phyloP scores from a whole-genome alignment of 1,140 invertebrate species.

The Solenopsis fugax region DNA sequence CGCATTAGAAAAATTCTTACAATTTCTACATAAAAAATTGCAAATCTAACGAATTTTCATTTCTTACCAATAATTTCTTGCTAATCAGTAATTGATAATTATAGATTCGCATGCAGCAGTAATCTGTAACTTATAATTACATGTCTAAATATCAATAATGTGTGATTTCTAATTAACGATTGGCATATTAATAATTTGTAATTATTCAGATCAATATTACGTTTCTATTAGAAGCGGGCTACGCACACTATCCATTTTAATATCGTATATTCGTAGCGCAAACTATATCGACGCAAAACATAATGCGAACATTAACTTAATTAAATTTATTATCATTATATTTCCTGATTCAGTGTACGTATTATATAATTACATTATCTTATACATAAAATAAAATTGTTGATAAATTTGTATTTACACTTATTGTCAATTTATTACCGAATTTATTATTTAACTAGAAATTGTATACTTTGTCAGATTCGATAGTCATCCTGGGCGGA shows the following conservation, averaged over 20 bases:
- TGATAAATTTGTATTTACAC: neutral
- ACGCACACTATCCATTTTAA: neutral
- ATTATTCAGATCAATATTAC: constrained; percentile 41
- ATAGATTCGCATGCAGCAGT: neutral
- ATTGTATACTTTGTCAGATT: neutral
- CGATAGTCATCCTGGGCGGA: neutral
- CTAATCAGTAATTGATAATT: neutral
- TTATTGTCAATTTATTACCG: neutral
- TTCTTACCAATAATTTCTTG: neutral
- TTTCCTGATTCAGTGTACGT: neutral
- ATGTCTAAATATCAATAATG: constrained; percentile 17
- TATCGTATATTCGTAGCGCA: neutral
- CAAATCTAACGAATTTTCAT: neutral
- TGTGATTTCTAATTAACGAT: constrained; percentile 15
- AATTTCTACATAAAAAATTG: neutral
- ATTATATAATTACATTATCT: neutral
- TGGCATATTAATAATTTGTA: constrained; percentile 39
- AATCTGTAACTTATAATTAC: constrained; percentile 38
- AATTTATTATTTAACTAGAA: neutral
- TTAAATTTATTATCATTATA: constrained; percentile 46
- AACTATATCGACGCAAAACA: constrained; percentile 29
- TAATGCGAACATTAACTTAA: constrained; percentile 44
- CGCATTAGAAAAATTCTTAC: neutral
- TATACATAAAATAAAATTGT: neutral
- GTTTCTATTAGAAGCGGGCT: constrained; percentile 23